Base-by-base conservation (phyloP, 2,797 vertebrate species). In the Graptemys geographica region DNA sequence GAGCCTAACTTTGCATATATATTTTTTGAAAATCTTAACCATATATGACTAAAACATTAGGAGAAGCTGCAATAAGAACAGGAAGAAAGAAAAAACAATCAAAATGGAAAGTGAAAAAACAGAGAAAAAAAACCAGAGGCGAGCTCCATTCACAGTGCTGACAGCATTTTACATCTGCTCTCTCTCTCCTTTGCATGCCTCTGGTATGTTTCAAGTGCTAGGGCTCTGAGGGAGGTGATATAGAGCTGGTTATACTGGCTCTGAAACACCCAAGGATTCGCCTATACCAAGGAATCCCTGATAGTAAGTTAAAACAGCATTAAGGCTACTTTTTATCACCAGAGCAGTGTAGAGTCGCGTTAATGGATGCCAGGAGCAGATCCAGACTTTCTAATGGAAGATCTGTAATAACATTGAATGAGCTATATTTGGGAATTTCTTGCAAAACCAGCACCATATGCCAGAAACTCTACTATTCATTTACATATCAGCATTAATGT, bases 301-400 rank as follows among this genome's bases (percentile, higher is more conserved):
- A 47, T 52, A 87, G 62, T 2, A 52, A 57, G 31, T 41, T 27
- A 89, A 86, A 27, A 2, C 9, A 7, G 25, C 25, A 8, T 3
- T 89, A 9, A 87, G 86, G 33, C 2, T 27, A 31, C 53, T 78
- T 88, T 93, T 65, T 72, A 6, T n/a, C 3, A 86, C 62, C 0
- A 80, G 4, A 84, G 44, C 5, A 59, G 2, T n/a, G 11, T 1
- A 56, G 16, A 88, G 78, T 8, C 52, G 5, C 37, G 5, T 23
- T 78, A 28, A 90, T 62, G 76, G 41, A 55, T 8, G 1, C 5
- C 81, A 88, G 3, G 8, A 6, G 6, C 11, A 84, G 9, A 3
- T 12, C 13, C 1, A 72, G 2, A 2, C 4, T 21, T 16, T 1
- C 28, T 23, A 88, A 57, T 55, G 1, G 0, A 9, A 4, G 33